Conservation (phyloP, 2,888 invertebrate species). For the Eupithecia insigniata region DNA sequence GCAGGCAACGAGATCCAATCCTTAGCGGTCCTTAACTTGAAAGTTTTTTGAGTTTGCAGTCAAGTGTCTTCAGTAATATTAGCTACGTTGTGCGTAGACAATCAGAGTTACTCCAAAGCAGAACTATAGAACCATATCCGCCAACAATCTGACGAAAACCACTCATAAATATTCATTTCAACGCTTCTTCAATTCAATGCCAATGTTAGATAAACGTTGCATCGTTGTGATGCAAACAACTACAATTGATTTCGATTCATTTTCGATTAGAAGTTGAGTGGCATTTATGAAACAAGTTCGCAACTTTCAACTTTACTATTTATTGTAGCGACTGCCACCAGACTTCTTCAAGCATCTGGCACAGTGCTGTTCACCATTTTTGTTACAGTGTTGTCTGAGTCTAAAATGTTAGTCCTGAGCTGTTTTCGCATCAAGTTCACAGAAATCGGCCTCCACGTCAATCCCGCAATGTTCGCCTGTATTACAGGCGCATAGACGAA, state of each 20-base stretch:
- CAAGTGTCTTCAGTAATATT: too few relatives aligned
- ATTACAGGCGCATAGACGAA: too few relatives aligned
- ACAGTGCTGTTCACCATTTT: too few relatives aligned
- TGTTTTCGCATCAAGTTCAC: too few relatives aligned
- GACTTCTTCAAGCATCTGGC: too few relatives aligned
- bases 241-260: neutral
- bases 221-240: neutral
- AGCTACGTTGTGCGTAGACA: neutral
- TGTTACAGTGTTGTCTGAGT: too few relatives aligned
- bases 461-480: too few relatives aligned
- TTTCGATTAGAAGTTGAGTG: neutral
- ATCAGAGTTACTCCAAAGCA: conserved; percentile 1
- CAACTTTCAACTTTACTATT: neutral
- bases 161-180: conserved; percentile 46
- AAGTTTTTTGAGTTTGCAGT: neutral
- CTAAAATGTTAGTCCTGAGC: too few relatives aligned
- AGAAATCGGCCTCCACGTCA: too few relatives aligned
- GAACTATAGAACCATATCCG: conserved; percentile 45
- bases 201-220: neutral
- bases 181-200: conserved; percentile 6
- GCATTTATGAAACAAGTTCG: neutral
- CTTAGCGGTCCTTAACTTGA: too few relatives aligned
- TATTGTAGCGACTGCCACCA: neutral
- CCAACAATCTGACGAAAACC: conserved; percentile 41
- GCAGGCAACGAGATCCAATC: too few relatives aligned